These are phyloP conservation scores for Diadophis punctatus DNA, from an alignment of 2,113 vertebrate species.

Conservation along the genomic window DNA sequence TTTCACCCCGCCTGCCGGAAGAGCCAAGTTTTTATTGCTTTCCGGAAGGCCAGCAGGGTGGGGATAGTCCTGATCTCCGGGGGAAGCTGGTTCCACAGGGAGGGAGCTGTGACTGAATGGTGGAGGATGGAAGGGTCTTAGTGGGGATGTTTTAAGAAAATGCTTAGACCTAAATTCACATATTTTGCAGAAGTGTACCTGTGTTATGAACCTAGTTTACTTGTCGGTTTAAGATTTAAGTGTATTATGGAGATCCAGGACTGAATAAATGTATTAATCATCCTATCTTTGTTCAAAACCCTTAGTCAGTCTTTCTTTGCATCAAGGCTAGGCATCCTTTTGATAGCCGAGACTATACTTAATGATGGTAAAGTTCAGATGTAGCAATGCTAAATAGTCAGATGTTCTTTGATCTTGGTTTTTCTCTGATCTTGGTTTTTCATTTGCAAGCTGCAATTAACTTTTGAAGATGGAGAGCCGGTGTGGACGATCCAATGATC, in stretches of 20 bases:
- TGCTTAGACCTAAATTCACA: background rate
- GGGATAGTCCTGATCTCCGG: too few relatives aligned
- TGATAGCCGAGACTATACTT: background rate
- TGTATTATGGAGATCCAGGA: background rate
- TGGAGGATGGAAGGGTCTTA: background rate
- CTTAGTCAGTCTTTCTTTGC: background rate
- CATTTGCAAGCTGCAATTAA: background rate
- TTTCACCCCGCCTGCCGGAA: too few relatives aligned
- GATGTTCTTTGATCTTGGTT: background rate
- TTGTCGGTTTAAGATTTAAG: background rate
- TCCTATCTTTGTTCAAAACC: background rate
- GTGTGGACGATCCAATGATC: background rate
- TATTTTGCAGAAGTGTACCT: background rate
- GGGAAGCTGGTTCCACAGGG: too few relatives aligned
- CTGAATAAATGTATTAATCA: background rate
- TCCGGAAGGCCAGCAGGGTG: too few relatives aligned
- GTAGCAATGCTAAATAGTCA: background rate
- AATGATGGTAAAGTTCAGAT: background rate
- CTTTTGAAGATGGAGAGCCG: background rate
- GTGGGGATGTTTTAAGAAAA: background rate
- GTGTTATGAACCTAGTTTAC: background rate
- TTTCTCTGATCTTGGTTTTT: background rate
- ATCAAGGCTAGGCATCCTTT: background rate
- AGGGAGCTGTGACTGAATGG: background rate
- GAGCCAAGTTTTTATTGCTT: too few relatives aligned